A percentile compares a stretch with the other conserved stretches of the same genome.
Conservation (phyloP, 2,797 vertebrate genomes). For the Nothura maculosa region DNA sequence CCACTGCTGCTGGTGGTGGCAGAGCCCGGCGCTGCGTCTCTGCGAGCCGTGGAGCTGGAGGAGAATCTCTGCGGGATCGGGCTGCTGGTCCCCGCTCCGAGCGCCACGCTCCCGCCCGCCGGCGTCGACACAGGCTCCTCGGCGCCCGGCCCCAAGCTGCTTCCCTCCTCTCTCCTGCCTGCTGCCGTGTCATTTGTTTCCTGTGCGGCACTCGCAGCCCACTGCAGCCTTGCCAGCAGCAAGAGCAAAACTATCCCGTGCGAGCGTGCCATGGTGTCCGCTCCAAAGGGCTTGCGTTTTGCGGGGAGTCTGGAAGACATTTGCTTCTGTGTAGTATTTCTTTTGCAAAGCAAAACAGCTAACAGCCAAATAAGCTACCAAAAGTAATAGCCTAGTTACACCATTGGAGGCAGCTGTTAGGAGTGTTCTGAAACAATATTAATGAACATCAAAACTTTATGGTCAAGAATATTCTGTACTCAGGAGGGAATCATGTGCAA, state of each 20-base stretch:
- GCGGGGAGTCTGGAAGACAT: conserved; percentile 3
- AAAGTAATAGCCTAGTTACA: neutral
- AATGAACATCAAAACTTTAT: neutral
- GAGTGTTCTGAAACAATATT: neutral
- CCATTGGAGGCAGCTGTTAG: neutral
- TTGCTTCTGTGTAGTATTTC: neutral
- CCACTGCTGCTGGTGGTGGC: neutral
- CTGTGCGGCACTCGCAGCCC: neutral
- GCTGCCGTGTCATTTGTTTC: neutral
- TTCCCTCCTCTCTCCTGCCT: neutral
- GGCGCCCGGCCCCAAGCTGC: neutral
- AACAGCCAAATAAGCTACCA: neutral
- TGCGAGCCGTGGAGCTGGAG: too few species aligned
- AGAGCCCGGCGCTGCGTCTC: too few species aligned
- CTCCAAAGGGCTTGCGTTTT: neutral
- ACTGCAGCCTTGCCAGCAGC: conserved; percentile 41
- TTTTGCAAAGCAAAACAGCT: neutral
- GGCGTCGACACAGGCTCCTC: too few species aligned
- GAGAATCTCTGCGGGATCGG: too few species aligned
- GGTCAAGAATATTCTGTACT: neutral
- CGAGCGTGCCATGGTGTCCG: conserved; percentile 53
- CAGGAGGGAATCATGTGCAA: neutral
- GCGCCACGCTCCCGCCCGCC: too few species aligned
- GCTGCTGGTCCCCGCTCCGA: too few species aligned
- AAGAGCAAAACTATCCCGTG: conserved; percentile 41